Evolutionary conservation across 2,797 vertebrate species (phyloP).

Genomic region (Cottoperca gobio): DNA sequence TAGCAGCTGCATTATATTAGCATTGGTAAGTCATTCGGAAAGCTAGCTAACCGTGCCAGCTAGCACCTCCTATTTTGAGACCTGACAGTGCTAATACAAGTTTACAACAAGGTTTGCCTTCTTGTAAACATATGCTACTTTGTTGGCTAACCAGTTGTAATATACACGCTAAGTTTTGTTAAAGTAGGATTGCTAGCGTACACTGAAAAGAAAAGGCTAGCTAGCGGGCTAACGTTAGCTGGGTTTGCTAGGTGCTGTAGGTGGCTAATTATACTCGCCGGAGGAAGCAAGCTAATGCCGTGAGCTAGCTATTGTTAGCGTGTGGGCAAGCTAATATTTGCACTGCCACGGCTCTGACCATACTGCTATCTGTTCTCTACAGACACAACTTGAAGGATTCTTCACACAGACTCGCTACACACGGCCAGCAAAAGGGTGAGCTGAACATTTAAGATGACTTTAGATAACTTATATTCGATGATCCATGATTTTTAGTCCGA

Average conservation of each 20-base stretch:
- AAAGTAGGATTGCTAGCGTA: slow-evolving; percentile 16
- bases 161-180: not conserved
- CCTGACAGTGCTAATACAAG: slow-evolving; percentile 38
- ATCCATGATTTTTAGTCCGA: slow-evolving; percentile 31
- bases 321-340: slow-evolving; percentile 68
- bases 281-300: slow-evolving; percentile 65
- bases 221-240: slow-evolving; percentile 74
- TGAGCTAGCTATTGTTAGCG: slow-evolving; percentile 82
- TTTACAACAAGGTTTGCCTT: slow-evolving; percentile 7
- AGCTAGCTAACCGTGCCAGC: slow-evolving; percentile 51
- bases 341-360: slow-evolving; percentile 53
- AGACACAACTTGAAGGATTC: slow-evolving; percentile 66
- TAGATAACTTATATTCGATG: slow-evolving; percentile 42
- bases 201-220: slow-evolving; percentile 73
- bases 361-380: slow-evolving; percentile 57
- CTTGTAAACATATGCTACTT: not conserved
- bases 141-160: not conserved
- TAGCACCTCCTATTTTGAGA: slow-evolving; percentile 48
- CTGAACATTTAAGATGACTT: slow-evolving; percentile 22
- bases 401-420: slow-evolving; percentile 25
- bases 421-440: slow-evolving; percentile 66
- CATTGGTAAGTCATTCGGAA: slow-evolving; percentile 78
- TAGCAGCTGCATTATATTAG: slow-evolving; percentile 77
- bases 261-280: slow-evolving; percentile 81
- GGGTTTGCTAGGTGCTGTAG: slow-evolving; percentile 63